Evolutionary conservation across 35 echinoderm and acorn worm species (phyloP).

Genomic region (Patiria miniata): DNA sequence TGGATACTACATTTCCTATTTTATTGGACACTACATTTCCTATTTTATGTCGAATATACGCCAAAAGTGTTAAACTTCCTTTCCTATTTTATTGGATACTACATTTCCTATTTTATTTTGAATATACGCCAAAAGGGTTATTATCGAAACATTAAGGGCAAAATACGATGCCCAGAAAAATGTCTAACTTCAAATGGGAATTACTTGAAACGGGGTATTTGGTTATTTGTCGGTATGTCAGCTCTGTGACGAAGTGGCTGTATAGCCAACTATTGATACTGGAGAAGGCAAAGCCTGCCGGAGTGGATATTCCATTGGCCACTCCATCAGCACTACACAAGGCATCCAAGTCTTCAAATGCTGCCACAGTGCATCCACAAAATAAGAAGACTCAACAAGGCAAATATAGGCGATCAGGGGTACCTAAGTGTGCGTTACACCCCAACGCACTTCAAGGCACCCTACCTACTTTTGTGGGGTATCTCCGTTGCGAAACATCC

Average conservation of each 20-base stretch:
- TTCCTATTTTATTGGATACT: too few relatives aligned
- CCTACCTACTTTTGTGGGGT: conserved; percentile 65
- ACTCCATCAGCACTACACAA: conserved; percentile 13
- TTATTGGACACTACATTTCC: too few relatives aligned
- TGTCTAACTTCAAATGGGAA: too few relatives aligned
- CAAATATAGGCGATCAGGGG: background rate
- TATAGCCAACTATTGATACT: conserved; percentile 48
- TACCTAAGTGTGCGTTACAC: conserved; percentile 61
- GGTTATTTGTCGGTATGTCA: too few relatives aligned
- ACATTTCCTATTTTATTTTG: too few relatives aligned
- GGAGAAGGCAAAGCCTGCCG: conserved; percentile 49
- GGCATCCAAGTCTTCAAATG: conserved; percentile 56
- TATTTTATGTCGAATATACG: too few relatives aligned
- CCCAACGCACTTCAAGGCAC: conserved; percentile 51
- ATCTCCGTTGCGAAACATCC: conserved; percentile 45
- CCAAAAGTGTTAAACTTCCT: too few relatives aligned
- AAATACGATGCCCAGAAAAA: too few relatives aligned
- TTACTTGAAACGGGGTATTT: too few relatives aligned
- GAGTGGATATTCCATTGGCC: conserved; percentile 16
- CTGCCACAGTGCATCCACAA: conserved; percentile 36
- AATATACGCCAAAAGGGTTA: too few relatives aligned
- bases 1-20: too few relatives aligned
- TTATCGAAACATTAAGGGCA: too few relatives aligned
- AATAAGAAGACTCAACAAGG: background rate
- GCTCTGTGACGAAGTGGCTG: conserved; percentile 43